Conservation (phyloP, 2,888 invertebrate species). For the Operophtera brumata region DNA sequence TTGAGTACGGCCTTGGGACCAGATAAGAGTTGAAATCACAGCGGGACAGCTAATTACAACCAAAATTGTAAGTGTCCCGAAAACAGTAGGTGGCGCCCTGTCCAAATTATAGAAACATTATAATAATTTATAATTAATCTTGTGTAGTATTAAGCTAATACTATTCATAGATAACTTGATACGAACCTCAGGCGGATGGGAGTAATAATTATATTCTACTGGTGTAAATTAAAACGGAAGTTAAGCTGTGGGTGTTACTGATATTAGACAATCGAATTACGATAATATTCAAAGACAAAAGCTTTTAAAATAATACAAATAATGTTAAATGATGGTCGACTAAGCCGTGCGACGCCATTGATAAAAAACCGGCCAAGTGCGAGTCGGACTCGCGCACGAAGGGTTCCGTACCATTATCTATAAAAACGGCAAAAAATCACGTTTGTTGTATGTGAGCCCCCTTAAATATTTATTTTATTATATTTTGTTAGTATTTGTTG, state of each 20-base stretch:
- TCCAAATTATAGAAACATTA: constrained; percentile 44
- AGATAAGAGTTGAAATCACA: constrained; percentile 36
- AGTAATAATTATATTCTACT: constrained; percentile 14
- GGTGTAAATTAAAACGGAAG: constrained; percentile 10
- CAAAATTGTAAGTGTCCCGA: constrained; percentile 37
- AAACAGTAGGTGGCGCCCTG: constrained; percentile 49
- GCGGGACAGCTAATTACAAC: constrained; percentile 38
- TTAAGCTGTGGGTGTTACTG: constrained; percentile 9
- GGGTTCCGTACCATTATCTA: no score
- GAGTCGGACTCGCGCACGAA: no score
- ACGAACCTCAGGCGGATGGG: constrained; percentile 17
- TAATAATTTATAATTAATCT: constrained; percentile 29
- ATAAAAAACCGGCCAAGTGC: no score
- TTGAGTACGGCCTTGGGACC: constrained; percentile 21
- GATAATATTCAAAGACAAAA: background rate
- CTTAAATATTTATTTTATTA: no score
- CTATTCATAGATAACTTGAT: constrained; percentile 28
- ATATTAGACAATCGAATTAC: constrained; percentile 8
- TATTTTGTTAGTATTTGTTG: no score
- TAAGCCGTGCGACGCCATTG: no score
- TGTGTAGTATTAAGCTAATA: constrained; percentile 25
- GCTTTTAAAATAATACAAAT: background rate
- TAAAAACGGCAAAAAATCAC: no score
- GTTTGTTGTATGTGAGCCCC: no score
- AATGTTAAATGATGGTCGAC: no score